Conservation (phyloP, 2,113 vertebrate genomes). For the Lepisosteus osseus region DNA sequence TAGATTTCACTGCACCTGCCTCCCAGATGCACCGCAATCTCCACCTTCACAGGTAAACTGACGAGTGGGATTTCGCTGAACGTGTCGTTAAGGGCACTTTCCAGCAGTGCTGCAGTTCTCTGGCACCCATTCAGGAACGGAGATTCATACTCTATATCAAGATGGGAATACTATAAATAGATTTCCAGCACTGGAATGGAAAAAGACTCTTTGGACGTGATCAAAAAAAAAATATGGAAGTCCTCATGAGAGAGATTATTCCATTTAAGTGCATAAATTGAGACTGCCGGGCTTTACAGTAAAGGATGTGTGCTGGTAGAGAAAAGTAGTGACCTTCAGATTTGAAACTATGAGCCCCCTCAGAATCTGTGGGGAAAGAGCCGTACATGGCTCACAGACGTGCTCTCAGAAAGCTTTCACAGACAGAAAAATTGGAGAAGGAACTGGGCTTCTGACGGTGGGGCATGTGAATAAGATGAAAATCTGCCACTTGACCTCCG, state of each 20-base stretch:
- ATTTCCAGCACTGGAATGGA: background rate
- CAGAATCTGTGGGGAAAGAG: background rate
- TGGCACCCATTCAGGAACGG: conserved; percentile 8
- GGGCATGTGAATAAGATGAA: no score
- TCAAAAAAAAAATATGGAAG: conserved; percentile 4
- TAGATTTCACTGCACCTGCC: no score
- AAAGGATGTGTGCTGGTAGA: background rate
- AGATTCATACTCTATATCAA: conserved; percentile 12
- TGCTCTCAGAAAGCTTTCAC: background rate
- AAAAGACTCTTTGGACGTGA: background rate
- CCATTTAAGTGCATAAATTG: background rate
- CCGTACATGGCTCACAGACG: background rate
- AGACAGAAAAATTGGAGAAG: background rate
- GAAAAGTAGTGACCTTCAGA: no score
- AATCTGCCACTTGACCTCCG: no score
- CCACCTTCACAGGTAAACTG: no score
- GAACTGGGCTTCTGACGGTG: no score
- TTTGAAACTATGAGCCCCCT: no score
- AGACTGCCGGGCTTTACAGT: background rate
- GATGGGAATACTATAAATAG: conserved; percentile 9
- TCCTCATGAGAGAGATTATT: background rate
- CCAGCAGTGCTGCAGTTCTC: no score
- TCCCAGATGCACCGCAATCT: no score
- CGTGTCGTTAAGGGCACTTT: no score
- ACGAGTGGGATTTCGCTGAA: no score